Percentiles rank a stretch among this genome's conserved stretches.
phyloP scores from a whole-genome alignment of 2,888 invertebrate genomes.

The Idaea dimidiata region DNA sequence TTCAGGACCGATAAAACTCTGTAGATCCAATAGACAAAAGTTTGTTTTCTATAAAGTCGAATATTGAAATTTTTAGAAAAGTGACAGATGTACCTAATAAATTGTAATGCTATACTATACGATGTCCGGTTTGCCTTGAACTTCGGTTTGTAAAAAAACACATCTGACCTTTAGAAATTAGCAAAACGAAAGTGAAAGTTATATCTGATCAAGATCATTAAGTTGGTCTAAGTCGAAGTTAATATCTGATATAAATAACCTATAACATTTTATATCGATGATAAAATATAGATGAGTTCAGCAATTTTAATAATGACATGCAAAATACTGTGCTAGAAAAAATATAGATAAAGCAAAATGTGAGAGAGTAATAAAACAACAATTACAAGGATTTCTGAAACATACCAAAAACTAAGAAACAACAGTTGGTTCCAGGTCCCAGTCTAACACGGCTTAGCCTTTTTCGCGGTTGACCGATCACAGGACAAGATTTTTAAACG shows the following conservation, averaged over 20 bases:
- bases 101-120: neutral
- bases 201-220: neutral
- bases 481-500: too few relatives aligned
- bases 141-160: neutral
- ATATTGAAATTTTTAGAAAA: neutral
- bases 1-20: neutral
- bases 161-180: neutral
- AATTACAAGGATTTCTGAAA: too few relatives aligned
- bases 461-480: too few relatives aligned
- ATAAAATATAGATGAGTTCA: neutral
- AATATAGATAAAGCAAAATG: too few relatives aligned
- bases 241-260: neutral
- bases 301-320: neutral
- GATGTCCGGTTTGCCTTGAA: conserved; percentile 1
- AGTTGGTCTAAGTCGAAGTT: neutral
- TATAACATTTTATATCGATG: neutral
- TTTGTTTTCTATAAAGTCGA: neutral
- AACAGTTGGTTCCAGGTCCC: too few relatives aligned
- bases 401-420: too few relatives aligned
- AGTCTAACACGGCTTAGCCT: too few relatives aligned
- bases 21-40: too few relatives aligned
- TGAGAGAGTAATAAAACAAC: neutral
- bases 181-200: neutral
- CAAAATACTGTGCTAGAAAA: neutral
- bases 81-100: neutral